Evolutionary conservation across 2,113 vertebrate genomes (phyloP).

Genomic region (Lagopus muta): DNA sequence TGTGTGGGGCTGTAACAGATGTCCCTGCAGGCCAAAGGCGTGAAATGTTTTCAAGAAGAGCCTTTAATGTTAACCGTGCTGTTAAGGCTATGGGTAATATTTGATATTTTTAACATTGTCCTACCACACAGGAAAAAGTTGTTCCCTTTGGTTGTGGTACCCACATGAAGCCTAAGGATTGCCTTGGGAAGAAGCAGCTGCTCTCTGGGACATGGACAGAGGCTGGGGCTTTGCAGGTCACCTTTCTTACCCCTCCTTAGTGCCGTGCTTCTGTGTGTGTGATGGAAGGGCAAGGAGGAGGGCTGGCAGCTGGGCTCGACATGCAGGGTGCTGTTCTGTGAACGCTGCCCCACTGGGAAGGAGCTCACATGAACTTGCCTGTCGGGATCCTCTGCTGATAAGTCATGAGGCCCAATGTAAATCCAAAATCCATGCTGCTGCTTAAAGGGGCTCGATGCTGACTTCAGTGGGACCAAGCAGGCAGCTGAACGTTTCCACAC

Average conservation of each 20-base stretch:
- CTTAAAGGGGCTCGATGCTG: not conserved
- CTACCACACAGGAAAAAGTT: not conserved
- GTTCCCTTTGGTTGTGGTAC: not conserved
- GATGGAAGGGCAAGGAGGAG: not conserved
- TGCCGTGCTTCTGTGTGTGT: not conserved
- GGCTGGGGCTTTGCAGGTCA: not conserved
- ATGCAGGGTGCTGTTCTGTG: not conserved
- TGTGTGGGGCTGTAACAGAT: not conserved
- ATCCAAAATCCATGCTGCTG: not conserved
- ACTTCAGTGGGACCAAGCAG: not conserved
- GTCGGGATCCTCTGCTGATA: not conserved
- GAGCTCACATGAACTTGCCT: not conserved
- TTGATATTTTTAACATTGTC: not conserved
- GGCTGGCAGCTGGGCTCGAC: not conserved
- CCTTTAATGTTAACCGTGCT: not conserved
- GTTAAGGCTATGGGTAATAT: not conserved
- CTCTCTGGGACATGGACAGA: not conserved
- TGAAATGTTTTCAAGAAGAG: not conserved
- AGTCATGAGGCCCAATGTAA: not conserved
- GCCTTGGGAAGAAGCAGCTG: not conserved
- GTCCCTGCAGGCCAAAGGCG: not conserved
- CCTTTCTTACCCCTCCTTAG: not conserved
- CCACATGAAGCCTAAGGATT: not conserved
- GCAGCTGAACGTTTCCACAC: not conserved
- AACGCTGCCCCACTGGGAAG: not conserved